Base-by-base conservation (phyloP, 2,113 vertebrate species). In the Brachypteracias leptosomus region DNA sequence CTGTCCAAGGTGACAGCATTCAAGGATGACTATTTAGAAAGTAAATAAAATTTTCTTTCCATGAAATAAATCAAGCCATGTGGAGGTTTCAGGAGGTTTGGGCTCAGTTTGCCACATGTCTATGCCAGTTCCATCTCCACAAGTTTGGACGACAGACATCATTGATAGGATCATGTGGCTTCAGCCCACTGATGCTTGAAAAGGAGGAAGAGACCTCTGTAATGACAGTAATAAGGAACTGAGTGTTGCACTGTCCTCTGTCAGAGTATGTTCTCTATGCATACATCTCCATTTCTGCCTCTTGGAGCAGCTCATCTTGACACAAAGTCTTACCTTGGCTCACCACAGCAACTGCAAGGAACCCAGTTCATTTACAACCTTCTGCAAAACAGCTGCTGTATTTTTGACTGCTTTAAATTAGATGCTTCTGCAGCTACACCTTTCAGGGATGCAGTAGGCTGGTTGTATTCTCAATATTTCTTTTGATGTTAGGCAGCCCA, bases 401-500 rank as follows among this genome's bases (percentile, higher is more conserved):
- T 25, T 93, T 84, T 49, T 2, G 9, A 66, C 54, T 72, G 36
- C 52, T 92, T 89, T 93, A 89, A 93, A 94, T 88, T 54, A 92
- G 58, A 84, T 35, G 57, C 40, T 78, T 88, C 74, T 90, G n/a
- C 36, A 62, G 42, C 59, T 92, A 65, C 71, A 42, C 63, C 81
- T 91, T 93, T 94, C 85, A 86, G 68, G 46, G 61, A 89, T 92
- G 70, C 67, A 81, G 80, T 88, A 89, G 40, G 22, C 83, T 87
- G 77, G 52, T 83, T 95, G 71, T 83, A 40, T 95, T 93, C 77
- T 95, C 91, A 93, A 10, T 95, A 93, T 96, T 97, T 95, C 88
- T 92, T 96, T 93, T 91, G 71, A 94, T 93, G 85, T 84, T 95
- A 88, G 90, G 84, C 80, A 92, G 63, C 85, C 94, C 77, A 81